Base-by-base conservation (phyloP, 2,113 vertebrate species). In the Hyperopisus bebe region DNA sequence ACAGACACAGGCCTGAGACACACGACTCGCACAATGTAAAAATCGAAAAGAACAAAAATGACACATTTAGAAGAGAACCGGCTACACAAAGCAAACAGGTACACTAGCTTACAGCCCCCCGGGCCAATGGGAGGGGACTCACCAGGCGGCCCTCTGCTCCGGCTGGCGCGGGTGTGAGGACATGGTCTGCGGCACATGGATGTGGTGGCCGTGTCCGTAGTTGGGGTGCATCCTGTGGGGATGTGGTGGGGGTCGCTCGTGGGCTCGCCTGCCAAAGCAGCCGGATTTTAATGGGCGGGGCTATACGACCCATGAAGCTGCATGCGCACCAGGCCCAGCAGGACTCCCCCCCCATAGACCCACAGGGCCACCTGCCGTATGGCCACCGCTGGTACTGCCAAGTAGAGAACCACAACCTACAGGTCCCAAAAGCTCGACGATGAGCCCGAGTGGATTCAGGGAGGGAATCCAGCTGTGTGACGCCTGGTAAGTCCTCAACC, bases 211-310 rank as follows among this genome's bases (percentile, higher is more conserved):
- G 0, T 99, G 98, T 86, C 98, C 98, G 1, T 99, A 99, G 93
- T 99, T 99, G 70, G 98, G 98, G 93, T 99, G 98, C 98, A 99
- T 99, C 94, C 98, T 97, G 93, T 99, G 98, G 31, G 98, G 98
- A 92, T 99, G 98, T 0, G 98, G 98, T 35, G 98, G 98, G n/a
- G 98, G 98, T 35, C 98, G 97, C 94, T 99, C 98, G 55, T 99
- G 98, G 93, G 98, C 98, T 92, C 98, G 96, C 91, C 98, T 99
- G 91, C 35, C 31, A 39, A 42, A 80, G 87, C 21, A 47, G 21
- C 15, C 5, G 0, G 11, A 19, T 42, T 5, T 84, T 13, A 44
- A 47, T n/a, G 5, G 39, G 44, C 1, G 17, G 19, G 5, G 17
- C 24, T 46, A 46, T n/a, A 47, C 1, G 8, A 47, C 17, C 21